Percentiles rank a stretch among this genome's conserved stretches.
phyloP scores from a whole-genome alignment of 2,113 vertebrate genomes.

The Onychorhynchus coronatus region DNA sequence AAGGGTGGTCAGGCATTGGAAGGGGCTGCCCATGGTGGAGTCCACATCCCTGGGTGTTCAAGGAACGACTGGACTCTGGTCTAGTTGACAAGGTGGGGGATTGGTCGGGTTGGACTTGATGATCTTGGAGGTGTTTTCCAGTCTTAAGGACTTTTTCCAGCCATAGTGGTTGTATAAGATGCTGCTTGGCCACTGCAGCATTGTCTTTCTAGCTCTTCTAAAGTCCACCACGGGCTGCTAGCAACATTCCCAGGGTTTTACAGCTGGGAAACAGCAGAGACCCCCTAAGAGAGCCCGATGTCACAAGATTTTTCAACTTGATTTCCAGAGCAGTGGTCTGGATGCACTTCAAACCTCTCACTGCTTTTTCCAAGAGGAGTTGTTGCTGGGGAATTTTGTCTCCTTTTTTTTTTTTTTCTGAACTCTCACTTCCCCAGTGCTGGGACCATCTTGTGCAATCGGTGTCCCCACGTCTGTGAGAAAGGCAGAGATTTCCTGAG shows the following conservation, averaged over 20 bases:
- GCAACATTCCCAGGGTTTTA: neutral
- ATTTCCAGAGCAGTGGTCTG: conserved; percentile 59
- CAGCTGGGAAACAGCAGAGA: conserved; percentile 32
- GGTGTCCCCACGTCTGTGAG: neutral
- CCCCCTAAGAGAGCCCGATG: conserved; percentile 18
- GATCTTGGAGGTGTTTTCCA: neutral
- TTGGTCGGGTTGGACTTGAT: neutral
- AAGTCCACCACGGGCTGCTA: neutral
- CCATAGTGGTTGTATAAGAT: neutral
- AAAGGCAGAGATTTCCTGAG: conserved; percentile 42
- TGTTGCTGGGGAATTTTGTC: neutral
- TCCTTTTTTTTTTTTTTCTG: neutral
- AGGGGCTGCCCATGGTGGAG: neutral
- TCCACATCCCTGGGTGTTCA: neutral
- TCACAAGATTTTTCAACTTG: conserved; percentile 46
- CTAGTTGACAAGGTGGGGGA: neutral
- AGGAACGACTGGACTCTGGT: neutral
- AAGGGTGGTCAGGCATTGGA: neutral
- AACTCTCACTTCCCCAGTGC: neutral
- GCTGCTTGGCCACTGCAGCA: neutral
- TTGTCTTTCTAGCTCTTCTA: neutral
- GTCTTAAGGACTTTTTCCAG: neutral
- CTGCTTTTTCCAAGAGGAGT: conserved; percentile 1
- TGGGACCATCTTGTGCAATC: conserved; percentile 20
- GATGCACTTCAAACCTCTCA: conserved; percentile 27